Evolutionary conservation across 2,797 vertebrate species (phyloP), one percentile per base, ranked within the genome.

Genomic region (Onychomys leucogaster): DNA sequence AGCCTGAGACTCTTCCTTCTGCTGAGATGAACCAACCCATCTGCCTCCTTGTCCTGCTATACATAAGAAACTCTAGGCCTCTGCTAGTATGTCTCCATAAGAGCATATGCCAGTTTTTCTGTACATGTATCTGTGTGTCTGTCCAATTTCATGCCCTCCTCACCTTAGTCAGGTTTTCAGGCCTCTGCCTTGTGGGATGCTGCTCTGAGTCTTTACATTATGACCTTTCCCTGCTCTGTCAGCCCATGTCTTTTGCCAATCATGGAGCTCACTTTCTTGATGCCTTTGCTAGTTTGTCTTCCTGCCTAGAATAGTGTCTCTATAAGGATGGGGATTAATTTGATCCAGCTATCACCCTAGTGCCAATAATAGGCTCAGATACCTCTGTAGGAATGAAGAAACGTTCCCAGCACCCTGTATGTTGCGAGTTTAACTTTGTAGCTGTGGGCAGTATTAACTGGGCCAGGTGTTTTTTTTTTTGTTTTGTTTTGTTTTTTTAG

Each of bases 281-380:
- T 57, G 27, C 67, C 41, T n/a, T 57, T 83, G 52, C 9, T 14
- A 75, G 34, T 71, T 59, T n/a, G 16, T 25, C 55, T 57, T 78
- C 27, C 32, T 90, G 57, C 55, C 4, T 41, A 25, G 11, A 14
- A 32, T 65, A 55, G 5, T 57, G 49, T 69, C 65, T 77, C 8
- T 0, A 0, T 41, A 52, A n/a, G 10, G 27, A 4, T 43, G n/a
- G 63, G 3, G 43, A 16, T 67, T 61, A 12, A 32, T 59, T 57
- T 80, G 25, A 34, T 71, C 17, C 37, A 49, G 32, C 0, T 73
- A 52, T 12, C 21, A 2, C 6, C 13, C 29, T 29, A 52, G 71
- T 21, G 86, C 14, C 65, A 49, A 34, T 43, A n/a, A 27, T 43
- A 89, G 69, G 34, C 59, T 83, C 59, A 80, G 81, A 25, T 2